phyloP scores from a whole-genome alignment of 2,113 vertebrate species.

The Barbus barbus region DNA sequence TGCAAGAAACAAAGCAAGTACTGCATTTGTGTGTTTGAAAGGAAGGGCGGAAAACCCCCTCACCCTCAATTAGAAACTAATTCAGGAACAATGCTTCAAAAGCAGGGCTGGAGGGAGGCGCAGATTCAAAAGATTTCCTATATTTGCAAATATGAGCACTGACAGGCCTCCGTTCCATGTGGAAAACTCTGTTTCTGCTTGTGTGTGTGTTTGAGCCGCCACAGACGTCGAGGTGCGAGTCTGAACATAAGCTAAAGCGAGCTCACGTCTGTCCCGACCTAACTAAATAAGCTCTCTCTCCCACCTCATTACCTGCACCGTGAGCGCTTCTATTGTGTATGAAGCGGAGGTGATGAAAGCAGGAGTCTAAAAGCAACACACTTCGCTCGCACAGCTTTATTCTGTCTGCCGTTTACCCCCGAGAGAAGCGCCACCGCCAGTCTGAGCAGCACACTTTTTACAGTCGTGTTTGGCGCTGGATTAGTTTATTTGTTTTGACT shows the following conservation, averaged over 20 bases:
- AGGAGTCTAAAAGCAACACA: background rate
- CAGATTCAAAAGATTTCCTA: background rate
- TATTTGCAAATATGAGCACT: background rate
- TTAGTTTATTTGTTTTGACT: slow-evolving; percentile 36
- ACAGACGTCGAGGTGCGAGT: background rate
- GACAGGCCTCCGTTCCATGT: background rate
- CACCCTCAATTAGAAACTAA: background rate
- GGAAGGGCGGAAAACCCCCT: background rate
- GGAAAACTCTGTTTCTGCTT: too few species aligned
- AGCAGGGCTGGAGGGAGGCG: background rate
- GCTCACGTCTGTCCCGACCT: background rate
- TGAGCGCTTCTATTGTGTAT: slow-evolving; percentile 7
- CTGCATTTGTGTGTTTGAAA: background rate
- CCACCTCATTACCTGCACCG: slow-evolving; percentile 20
- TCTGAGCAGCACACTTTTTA: too few species aligned
- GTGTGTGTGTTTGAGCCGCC: background rate
- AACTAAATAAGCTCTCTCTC: slow-evolving; percentile 11
- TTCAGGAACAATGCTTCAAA: background rate
- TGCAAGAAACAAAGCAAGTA: slow-evolving; percentile 1
- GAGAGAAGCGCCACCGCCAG: background rate
- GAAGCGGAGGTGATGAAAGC: slow-evolving; percentile 25
- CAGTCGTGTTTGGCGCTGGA: background rate
- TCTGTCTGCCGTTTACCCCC: background rate
- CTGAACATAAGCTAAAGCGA: slow-evolving; percentile 4
- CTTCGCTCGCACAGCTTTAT: slow-evolving; percentile 2